phyloP scores from a whole-genome alignment of 2,113 vertebrate genomes.

The Microcebus ravelobensis region DNA sequence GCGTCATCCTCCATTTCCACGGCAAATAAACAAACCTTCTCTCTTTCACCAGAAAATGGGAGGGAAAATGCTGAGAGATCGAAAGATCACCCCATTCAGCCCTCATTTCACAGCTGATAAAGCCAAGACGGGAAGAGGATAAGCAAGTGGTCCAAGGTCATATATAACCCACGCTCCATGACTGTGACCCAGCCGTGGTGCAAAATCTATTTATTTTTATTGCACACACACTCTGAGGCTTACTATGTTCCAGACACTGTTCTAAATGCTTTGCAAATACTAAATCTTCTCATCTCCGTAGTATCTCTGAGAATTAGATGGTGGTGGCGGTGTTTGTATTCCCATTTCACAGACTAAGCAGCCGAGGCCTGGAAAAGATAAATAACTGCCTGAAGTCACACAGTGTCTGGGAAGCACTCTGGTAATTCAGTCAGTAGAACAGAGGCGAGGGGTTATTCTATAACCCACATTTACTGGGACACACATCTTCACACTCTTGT shows the following conservation, averaged over 20 bases:
- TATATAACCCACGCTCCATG: background rate
- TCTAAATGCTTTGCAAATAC: background rate
- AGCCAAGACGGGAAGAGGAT: background rate
- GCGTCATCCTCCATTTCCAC: background rate
- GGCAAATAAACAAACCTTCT: background rate
- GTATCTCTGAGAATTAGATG: background rate
- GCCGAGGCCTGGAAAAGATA: background rate
- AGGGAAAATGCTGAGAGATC: background rate
- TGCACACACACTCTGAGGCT: background rate
- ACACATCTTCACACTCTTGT: background rate
- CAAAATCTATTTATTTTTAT: background rate
- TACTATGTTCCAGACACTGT: background rate
- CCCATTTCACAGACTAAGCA: background rate
- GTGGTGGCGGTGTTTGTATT: background rate
- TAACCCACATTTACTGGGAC: background rate
- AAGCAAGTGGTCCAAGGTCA: background rate
- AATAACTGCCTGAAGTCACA: background rate
- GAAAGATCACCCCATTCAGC: background rate
- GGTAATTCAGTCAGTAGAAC: background rate
- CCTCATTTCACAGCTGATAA: background rate
- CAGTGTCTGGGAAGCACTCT: fast-evolving
- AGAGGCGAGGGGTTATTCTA: background rate
- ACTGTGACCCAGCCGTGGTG: background rate
- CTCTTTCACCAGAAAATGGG: background rate
- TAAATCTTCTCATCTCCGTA: background rate